These are phyloP conservation scores for Cerceris rybyensis DNA, from an alignment of 2,888 invertebrate species.

Conservation along the genomic window DNA sequence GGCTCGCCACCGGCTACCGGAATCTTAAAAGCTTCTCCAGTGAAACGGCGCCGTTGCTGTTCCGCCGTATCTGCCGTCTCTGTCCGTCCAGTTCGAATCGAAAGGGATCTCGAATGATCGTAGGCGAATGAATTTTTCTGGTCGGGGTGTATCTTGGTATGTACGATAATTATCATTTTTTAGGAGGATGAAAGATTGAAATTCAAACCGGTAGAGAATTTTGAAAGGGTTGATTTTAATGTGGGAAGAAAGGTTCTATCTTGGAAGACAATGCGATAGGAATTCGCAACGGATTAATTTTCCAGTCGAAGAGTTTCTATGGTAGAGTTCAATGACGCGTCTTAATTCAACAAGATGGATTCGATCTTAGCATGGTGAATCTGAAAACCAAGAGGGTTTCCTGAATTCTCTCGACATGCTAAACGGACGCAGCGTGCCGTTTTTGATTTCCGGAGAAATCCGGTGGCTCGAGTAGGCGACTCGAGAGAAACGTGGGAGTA, in stretches of 20 bases:
- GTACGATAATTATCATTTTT: no score
- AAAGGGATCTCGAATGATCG: conserved; percentile 15
- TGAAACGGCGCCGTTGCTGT: background rate
- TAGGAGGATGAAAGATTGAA: no score
- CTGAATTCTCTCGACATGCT: conserved; percentile 24
- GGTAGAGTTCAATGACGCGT: background rate
- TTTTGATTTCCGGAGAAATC: conserved; percentile 66
- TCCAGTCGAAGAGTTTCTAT: no score
- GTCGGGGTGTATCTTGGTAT: background rate
- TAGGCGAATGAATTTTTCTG: background rate
- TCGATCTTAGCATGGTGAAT: conserved; percentile 10
- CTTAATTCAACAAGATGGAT: background rate
- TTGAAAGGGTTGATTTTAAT: no score
- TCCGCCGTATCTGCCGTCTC: no score
- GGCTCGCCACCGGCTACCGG: conserved; percentile 78
- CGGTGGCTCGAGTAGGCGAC: conserved; percentile 51
- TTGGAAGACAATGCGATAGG: no score
- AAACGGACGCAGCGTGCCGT: conserved; percentile 31
- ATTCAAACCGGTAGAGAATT: no score
- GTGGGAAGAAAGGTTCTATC: no score
- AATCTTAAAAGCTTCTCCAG: conserved; percentile 72
- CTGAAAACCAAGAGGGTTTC: conserved; percentile 27
- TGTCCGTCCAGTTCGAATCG: conserved; percentile 16
- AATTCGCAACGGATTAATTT: no score
- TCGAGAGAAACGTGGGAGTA: conserved; percentile 61